These are phyloP conservation scores for Macrosoma leucophasiata DNA, from an alignment of 2,888 invertebrate genomes.

Conservation along the genomic window DNA sequence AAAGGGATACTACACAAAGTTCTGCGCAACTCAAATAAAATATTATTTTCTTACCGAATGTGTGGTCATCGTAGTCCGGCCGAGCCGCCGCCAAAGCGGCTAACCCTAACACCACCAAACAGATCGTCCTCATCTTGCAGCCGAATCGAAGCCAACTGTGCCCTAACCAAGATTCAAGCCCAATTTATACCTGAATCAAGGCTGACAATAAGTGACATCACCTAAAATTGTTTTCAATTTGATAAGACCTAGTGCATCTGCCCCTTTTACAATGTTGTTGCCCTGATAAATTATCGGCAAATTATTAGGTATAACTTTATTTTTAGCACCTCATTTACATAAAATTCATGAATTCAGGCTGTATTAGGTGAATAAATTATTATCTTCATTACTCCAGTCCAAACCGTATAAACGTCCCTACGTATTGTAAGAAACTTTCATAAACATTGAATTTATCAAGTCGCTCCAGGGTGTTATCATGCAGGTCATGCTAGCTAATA, in stretches of 20 bases:
- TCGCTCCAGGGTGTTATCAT: too few species aligned
- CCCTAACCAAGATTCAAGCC: neutral
- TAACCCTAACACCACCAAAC: slow-evolving; percentile 24
- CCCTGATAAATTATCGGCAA: slow-evolving; percentile 5
- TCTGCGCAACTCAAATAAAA: too few species aligned
- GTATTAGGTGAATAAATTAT: too few species aligned
- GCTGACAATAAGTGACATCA: too few species aligned
- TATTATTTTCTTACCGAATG: slow-evolving; percentile 21
- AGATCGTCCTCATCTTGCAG: slow-evolving; percentile 24
- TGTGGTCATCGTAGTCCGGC: slow-evolving; percentile 19
- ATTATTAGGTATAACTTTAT: slow-evolving; percentile 4
- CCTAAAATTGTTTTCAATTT: too few species aligned
- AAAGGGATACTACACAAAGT: too few species aligned
- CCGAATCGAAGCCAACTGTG: slow-evolving; percentile 11
- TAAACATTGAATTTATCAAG: too few species aligned
- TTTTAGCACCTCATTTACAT: neutral
- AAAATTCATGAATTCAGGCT: too few species aligned
- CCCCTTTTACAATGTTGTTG: slow-evolving; percentile 6
- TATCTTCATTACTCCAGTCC: too few species aligned
- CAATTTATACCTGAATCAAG: slow-evolving; percentile 22
- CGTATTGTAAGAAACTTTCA: too few species aligned
- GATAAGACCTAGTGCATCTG: slow-evolving; percentile 12
- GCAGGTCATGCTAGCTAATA: too few species aligned
- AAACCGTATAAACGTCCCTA: too few species aligned
- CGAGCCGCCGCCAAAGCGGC: slow-evolving; percentile 25